Evolutionary conservation across 2,888 invertebrate genomes (phyloP).

Genomic region (Spisula subtruncata): DNA sequence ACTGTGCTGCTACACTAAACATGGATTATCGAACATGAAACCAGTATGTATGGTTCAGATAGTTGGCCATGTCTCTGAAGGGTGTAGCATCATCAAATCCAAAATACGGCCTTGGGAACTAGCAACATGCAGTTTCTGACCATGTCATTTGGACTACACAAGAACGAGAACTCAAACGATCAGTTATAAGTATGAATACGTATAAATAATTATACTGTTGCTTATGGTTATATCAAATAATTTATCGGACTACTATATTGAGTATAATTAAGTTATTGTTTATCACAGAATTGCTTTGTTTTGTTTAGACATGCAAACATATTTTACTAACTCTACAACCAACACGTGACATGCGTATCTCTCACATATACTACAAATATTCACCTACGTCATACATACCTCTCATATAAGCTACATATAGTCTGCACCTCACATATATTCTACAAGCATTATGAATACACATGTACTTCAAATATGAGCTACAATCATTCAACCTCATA

Average conservation of each 20-base stretch:
- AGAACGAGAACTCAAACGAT: no score
- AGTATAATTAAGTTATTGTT: background rate
- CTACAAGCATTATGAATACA: background rate
- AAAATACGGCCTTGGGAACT: no score
- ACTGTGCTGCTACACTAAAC: no score
- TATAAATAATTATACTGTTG: no score
- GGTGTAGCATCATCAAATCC: no score
- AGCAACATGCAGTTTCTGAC: no score
- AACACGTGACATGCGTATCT: background rate
- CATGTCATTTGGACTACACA: no score
- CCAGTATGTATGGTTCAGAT: no score
- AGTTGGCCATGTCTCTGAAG: no score
- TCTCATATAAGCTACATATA: background rate
- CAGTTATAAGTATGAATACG: no score
- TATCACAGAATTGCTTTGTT: constrained; percentile 21
- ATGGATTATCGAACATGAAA: no score
- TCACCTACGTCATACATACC: background rate
- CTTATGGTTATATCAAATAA: background rate
- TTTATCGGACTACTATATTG: background rate
- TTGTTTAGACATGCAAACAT: background rate
- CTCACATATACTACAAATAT: background rate
- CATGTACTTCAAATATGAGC: background rate
- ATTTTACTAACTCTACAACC: background rate
- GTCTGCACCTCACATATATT: background rate
- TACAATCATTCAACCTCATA: no score